Conservation (phyloP, 2,113 vertebrate genomes). For the Percina caprodes region DNA sequence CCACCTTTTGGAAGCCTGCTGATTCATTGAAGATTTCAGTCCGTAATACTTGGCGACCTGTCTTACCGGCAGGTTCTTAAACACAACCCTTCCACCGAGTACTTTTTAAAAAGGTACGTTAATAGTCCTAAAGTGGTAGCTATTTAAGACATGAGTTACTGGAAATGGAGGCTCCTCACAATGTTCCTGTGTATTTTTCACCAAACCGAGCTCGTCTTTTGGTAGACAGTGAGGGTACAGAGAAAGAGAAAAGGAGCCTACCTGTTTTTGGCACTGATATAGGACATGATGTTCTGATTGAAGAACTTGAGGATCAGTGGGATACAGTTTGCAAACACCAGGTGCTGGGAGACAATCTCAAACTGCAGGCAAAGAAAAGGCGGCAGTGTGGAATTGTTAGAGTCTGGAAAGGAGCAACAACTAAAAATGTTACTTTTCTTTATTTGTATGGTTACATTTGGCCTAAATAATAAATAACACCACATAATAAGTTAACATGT, state of each 20-base stretch:
- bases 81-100: neutral
- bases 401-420: neutral
- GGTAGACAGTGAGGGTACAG: neutral
- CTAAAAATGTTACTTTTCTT: neutral
- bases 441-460: neutral
- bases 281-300: slow-evolving; percentile 99
- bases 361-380: slow-evolving; percentile 85
- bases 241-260: slow-evolving; percentile 62
- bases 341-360: slow-evolving; percentile 95
- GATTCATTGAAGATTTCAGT: neutral
- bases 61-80: neutral
- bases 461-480: neutral
- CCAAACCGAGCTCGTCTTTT: neutral
- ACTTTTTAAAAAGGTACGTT: neutral
- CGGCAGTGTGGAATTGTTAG: slow-evolving; percentile 8
- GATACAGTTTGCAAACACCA: slow-evolving; percentile 99
- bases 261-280: slow-evolving; percentile 98
- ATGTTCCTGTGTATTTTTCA: neutral
- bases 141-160: neutral
- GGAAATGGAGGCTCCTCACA: neutral
- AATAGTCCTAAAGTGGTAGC: neutral
- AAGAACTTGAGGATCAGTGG: slow-evolving; percentile 99
- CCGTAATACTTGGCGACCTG: neutral
- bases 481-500: neutral
- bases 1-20: neutral